phyloP scores from a whole-genome alignment of 1,140 invertebrate species.

The Drosophila murphyi region DNA sequence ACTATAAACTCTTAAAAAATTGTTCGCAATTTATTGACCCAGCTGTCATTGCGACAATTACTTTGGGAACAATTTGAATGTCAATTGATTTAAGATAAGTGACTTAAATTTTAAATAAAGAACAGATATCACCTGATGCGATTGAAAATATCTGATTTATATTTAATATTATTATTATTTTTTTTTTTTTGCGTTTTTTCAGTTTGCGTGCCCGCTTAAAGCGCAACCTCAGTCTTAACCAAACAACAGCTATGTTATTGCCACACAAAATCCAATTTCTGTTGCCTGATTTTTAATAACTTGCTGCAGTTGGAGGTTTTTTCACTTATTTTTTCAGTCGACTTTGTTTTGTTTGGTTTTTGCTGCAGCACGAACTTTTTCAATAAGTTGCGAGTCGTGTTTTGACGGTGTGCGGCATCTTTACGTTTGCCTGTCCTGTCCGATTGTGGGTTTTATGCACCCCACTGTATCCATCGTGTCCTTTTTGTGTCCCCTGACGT shows the following conservation, averaged over 20 bases:
- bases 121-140: background rate
- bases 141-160: background rate
- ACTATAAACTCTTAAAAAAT: background rate
- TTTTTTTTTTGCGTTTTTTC: background rate
- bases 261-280: constrained; percentile 36
- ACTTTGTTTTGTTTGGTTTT: constrained; percentile 21
- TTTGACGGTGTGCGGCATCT: constrained; percentile 37
- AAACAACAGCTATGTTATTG: constrained; percentile 1
- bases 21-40: background rate
- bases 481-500: constrained; percentile 7
- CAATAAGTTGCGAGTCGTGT: constrained; percentile 73
- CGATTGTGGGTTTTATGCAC: constrained; percentile 11
- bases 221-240: background rate
- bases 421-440: constrained; percentile 18
- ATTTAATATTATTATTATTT: background rate
- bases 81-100: background rate
- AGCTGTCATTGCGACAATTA: background rate
- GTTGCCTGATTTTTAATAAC: constrained; percentile 47
- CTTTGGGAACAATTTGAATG: too few relatives aligned
- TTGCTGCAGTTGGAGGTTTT: constrained; percentile 29
- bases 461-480: constrained; percentile 16
- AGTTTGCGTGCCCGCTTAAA: background rate
- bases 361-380: constrained; percentile 65
- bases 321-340: constrained; percentile 29
- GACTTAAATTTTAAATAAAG: background rate